These are phyloP conservation scores for Delphinapterus leucas DNA, from an alignment of 2,113 vertebrate genomes.

Conservation along the genomic window DNA sequence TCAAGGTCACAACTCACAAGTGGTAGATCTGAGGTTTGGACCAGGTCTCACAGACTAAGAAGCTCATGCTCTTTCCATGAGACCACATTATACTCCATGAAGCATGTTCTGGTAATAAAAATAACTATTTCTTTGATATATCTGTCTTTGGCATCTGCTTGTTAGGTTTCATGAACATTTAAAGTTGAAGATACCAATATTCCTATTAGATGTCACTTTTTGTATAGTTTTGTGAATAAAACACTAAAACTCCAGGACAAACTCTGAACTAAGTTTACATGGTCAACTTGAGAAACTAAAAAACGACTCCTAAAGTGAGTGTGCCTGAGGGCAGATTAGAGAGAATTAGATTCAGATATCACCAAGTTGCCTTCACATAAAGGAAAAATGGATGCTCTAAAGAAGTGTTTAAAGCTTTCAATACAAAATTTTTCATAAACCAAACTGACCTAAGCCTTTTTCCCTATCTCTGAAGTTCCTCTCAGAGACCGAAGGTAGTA, in stretches of 20 bases:
- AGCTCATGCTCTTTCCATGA: not conserved
- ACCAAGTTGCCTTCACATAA: not conserved
- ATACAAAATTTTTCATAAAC: not conserved
- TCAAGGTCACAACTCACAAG: not conserved
- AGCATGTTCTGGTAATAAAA: not conserved
- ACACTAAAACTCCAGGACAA: not conserved
- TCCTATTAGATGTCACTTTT: not conserved
- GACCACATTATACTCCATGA: not conserved
- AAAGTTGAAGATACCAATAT: not conserved
- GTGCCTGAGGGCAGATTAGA: not conserved
- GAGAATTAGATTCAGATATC: not conserved
- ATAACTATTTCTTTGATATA: not conserved
- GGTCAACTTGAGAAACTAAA: not conserved
- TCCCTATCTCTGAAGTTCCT: not conserved
- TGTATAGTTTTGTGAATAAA: constrained; percentile 4
- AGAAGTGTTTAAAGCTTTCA: not conserved
- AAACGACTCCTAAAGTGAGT: not conserved
- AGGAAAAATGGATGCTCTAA: not conserved
- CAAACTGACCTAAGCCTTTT: not conserved
- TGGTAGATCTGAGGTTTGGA: not conserved
- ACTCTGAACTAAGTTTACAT: not conserved
- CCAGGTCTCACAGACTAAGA: not conserved
- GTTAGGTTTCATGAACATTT: not conserved
- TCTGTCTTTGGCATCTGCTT: not conserved
- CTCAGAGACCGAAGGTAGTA: constrained; percentile 9